Evolutionary conservation across 2,888 invertebrate genomes (phyloP).

Genomic region (Holacanthella duospinosa): DNA sequence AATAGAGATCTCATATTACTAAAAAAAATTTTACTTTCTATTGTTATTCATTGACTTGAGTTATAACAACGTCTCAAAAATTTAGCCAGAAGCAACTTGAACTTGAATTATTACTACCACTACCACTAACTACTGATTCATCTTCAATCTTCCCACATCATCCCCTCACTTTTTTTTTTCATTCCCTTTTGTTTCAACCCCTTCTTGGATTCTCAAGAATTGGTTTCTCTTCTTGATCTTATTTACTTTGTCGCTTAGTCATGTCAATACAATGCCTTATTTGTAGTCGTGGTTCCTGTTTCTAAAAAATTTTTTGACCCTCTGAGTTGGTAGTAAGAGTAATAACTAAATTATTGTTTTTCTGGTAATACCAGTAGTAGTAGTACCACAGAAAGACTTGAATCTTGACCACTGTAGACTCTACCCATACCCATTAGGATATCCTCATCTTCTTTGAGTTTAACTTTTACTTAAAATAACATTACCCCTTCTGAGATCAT

Average conservation of each 20-base stretch:
- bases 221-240: neutral
- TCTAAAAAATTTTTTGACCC: neutral
- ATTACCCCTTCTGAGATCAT: neutral
- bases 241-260: constrained; percentile 2
- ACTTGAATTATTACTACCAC: too few species aligned
- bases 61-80: neutral
- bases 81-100: too few species aligned
- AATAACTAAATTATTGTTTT: too few species aligned
- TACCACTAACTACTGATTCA: too few species aligned
- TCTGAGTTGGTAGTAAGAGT: too few species aligned
- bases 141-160: neutral
- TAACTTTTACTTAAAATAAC: neutral
- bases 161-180: neutral
- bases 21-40: neutral
- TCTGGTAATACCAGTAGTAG: too few species aligned
- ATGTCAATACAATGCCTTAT: neutral
- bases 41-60: neutral
- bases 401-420: too few species aligned
- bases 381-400: too few species aligned
- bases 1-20: neutral
- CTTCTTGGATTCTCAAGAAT: neutral
- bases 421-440: too few species aligned
- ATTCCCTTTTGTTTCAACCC: neutral
- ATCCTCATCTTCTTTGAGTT: too few species aligned
- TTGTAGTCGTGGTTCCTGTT: neutral